Evolutionary conservation across 2,888 invertebrate species (phyloP), one percentile per base, ranked within the genome.

Genomic region (Tupiocoris notatus): DNA sequence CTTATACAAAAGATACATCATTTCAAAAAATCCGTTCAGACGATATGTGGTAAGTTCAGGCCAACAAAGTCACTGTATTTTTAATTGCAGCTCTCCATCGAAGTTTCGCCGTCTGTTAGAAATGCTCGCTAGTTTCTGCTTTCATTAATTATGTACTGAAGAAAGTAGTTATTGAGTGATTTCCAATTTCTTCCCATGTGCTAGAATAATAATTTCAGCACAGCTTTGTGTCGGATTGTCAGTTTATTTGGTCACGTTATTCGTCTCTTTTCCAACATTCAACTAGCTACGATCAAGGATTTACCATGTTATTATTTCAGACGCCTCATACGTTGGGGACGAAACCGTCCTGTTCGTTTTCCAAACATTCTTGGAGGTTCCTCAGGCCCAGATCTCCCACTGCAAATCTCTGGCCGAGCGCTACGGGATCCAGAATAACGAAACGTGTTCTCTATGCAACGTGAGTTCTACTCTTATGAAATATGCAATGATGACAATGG

Each of bases 101-200:
- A n/a, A n/a, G n/a, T n/a, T n/a, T n/a, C n/a, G n/a, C n/a, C n/a
- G n/a, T n/a, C n/a, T n/a, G n/a, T n/a, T n/a, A n/a, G n/a, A n/a
- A n/a, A n/a, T n/a, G n/a, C n/a, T n/a, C n/a, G n/a, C n/a, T n/a
- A n/a, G n/a, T n/a, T 17, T 54, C 22, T 71, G 74, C 77, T 83
- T 83, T 24, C 81, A 88, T 86, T 83, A 86, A 77, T 87, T 89
- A 1, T 82, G 82, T 77, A 83, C 85, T 75, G n/a, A n/a, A n/a
- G n/a, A n/a, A n/a, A n/a, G n/a, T n/a, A n/a, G n/a, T n/a, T n/a
- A n/a, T n/a, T n/a, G n/a, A n/a, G n/a, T n/a, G n/a, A n/a, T n/a
- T n/a, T n/a, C n/a, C n/a, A n/a, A n/a, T n/a, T n/a, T n/a, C n/a
- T n/a, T n/a, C n/a, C n/a, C n/a, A n/a, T n/a, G n/a, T n/a, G n/a